Conservation (phyloP, 2,113 vertebrate genomes). For the Tetrax tetrax region DNA sequence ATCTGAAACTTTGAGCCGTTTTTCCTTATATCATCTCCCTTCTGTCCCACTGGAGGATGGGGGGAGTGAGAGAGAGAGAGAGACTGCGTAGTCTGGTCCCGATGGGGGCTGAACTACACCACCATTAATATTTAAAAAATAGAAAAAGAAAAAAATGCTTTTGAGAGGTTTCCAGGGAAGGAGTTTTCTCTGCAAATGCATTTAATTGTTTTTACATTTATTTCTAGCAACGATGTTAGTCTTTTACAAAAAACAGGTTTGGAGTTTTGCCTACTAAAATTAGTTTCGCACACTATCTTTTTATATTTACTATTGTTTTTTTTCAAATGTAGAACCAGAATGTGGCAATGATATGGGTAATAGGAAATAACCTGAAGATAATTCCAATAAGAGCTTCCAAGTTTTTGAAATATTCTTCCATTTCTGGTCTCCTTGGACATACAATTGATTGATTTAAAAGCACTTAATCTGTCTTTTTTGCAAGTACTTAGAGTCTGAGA, state of each 20-base stretch:
- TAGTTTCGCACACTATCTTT: neutral
- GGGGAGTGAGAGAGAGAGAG: too few species aligned
- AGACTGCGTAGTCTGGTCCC: too few species aligned
- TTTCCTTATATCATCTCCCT: too few species aligned
- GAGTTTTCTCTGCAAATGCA: neutral
- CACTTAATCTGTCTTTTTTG: neutral
- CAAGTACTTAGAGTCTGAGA: neutral
- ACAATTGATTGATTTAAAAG: neutral
- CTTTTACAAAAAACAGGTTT: neutral
- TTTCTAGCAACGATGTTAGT: neutral
- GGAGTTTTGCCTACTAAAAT: neutral
- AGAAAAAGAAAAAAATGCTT: neutral
- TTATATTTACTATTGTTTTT: neutral
- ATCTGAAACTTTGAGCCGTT: too few species aligned
- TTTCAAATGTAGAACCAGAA: neutral
- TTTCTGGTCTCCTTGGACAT: neutral
- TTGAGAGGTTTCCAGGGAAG: neutral
- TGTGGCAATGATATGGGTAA: neutral
- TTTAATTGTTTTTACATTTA: neutral
- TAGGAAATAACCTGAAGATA: neutral
- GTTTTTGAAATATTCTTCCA: neutral
- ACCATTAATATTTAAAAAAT: neutral
- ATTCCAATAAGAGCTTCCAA: neutral
- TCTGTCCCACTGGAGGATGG: too few species aligned
- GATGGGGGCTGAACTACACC: too few species aligned